Conservation (phyloP, 2,888 invertebrate genomes). For the Drosophila rubida region DNA sequence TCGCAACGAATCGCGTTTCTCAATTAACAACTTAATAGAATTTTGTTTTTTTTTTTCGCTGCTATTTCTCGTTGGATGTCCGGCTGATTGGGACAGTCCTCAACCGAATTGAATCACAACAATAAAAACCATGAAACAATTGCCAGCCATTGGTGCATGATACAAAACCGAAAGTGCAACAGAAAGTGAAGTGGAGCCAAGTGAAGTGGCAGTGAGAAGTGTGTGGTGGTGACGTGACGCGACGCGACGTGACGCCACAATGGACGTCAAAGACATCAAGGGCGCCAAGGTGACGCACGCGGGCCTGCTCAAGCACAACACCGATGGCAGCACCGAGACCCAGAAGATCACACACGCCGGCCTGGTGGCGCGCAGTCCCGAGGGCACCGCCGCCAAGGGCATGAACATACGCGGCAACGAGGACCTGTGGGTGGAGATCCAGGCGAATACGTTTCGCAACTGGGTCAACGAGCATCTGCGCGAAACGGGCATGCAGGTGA, state of each 20-base stretch:
- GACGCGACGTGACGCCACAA: slow-evolving; percentile 55
- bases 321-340: slow-evolving; percentile 87
- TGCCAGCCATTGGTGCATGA: slow-evolving; percentile 36
- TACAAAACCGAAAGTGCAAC: slow-evolving; percentile 37
- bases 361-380: slow-evolving; percentile 94
- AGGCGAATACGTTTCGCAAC: slow-evolving; percentile 97
- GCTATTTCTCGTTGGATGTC: neutral
- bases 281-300: slow-evolving; percentile 87
- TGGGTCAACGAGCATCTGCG: slow-evolving; percentile 98
- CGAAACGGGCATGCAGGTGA: slow-evolving; percentile 89
- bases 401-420: slow-evolving; percentile 98
- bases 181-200: slow-evolving; percentile 34
- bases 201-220: slow-evolving; percentile 26
- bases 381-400: slow-evolving; percentile 97
- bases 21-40: slow-evolving; percentile 41
- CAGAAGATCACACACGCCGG: slow-evolving; percentile 90
- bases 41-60: neutral
- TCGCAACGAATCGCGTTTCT: slow-evolving; percentile 43
- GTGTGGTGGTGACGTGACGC: slow-evolving; percentile 25
- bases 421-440: slow-evolving; percentile 98
- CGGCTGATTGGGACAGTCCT: slow-evolving; percentile 1
- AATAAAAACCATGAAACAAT: slow-evolving; percentile 42
- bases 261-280: slow-evolving; percentile 85
- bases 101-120: slow-evolving; percentile 10
- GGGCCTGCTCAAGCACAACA: slow-evolving; percentile 86